phyloP scores from a whole-genome alignment of 2,888 invertebrate species.

The Epiblema foenella region DNA sequence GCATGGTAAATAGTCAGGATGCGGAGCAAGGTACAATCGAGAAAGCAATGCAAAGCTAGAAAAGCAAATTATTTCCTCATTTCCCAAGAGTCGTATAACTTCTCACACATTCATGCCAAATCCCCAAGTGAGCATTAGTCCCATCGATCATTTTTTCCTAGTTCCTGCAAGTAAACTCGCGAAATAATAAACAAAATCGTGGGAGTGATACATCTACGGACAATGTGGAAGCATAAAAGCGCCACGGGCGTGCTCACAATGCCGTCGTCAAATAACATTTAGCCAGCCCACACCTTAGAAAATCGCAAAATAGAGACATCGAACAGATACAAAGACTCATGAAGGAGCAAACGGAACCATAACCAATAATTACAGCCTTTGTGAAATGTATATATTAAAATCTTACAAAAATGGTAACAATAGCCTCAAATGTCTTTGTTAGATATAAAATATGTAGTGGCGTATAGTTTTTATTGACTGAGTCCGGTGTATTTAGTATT shows the following conservation, averaged over 20 bases:
- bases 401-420: constrained; percentile 69
- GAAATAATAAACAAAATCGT: constrained; percentile 75
- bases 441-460: constrained; percentile 60
- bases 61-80: constrained; percentile 14
- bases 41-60: neutral
- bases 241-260: constrained; percentile 80
- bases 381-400: constrained; percentile 69
- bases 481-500: neutral
- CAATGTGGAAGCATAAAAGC: constrained; percentile 69
- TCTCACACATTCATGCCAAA: constrained; percentile 65
- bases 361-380: constrained; percentile 83
- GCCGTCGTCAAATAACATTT: constrained; percentile 83
- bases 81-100: constrained; percentile 78
- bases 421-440: constrained; percentile 58
- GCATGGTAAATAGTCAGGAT: too few relatives aligned
- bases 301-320: constrained; percentile 84
- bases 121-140: constrained; percentile 58
- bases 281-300: constrained; percentile 83
- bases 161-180: constrained; percentile 73
- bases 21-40: neutral
- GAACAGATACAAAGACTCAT: constrained; percentile 66
- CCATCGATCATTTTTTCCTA: constrained; percentile 75
- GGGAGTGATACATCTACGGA: constrained; percentile 79
- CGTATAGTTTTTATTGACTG: neutral
- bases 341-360: constrained; percentile 73